phyloP scores from a whole-genome alignment of 2,888 invertebrate genomes.

The Nysson spinosus region DNA sequence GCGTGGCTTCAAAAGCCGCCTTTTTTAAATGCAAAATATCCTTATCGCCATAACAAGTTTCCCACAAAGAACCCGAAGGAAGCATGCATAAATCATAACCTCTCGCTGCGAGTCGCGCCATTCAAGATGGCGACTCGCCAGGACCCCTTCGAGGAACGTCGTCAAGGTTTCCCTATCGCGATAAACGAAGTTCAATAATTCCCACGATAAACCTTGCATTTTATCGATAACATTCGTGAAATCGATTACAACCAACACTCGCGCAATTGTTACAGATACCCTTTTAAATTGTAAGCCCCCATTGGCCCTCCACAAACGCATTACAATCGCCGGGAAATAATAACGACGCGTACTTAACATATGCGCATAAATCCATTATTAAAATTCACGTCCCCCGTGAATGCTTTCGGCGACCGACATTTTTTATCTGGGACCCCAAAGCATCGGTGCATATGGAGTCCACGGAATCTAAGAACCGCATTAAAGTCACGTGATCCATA shows the following conservation, averaged over 20 bases:
- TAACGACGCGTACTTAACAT: conserved; percentile 73
- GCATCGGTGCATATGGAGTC: conserved; percentile 68
- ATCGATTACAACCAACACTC: conserved; percentile 17
- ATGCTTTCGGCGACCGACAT: conserved; percentile 47
- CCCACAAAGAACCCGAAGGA: background rate
- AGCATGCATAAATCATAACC: conserved; percentile 29
- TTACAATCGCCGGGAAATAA: conserved; percentile 57
- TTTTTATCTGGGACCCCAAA: conserved; percentile 61
- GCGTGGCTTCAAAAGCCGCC: background rate
- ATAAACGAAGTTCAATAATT: no score
- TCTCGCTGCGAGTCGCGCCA: conserved; percentile 2
- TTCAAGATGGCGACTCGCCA: conserved; percentile 46
- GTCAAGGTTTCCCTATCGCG: no score
- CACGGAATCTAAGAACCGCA: conserved; percentile 55
- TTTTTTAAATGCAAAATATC: background rate
- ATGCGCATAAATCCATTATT: conserved; percentile 78
- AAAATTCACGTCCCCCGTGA: conserved; percentile 72
- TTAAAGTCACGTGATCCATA: conserved; percentile 65
- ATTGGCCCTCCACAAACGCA: background rate
- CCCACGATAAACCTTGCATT: no score
- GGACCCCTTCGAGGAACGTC: conserved; percentile 19
- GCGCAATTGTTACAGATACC: conserved; percentile 41
- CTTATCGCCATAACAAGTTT: background rate
- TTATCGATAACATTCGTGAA: no score
- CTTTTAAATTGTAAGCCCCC: conserved; percentile 39